phyloP scores from a whole-genome alignment of 2,888 invertebrate species.

The Dione juno region DNA sequence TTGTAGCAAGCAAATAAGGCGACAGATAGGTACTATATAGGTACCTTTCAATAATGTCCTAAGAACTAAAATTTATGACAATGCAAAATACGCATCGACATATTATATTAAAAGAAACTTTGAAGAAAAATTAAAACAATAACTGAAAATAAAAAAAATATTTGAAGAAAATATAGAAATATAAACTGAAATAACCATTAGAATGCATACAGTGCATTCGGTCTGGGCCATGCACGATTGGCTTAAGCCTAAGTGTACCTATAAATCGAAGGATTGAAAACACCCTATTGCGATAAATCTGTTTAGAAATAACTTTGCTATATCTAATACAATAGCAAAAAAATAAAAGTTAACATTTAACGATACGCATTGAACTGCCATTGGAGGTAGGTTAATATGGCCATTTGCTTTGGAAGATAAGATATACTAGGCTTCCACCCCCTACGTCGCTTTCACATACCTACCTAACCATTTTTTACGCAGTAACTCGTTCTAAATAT shows the following conservation, averaged over 20 bases:
- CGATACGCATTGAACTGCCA: too few species aligned
- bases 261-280: constrained; percentile 24
- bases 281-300: constrained; percentile 21
- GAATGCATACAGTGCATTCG: constrained; percentile 30
- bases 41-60: too few species aligned
- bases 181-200: constrained; percentile 13
- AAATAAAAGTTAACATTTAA: too few species aligned
- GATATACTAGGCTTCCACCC: too few species aligned
- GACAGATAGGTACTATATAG: too few species aligned
- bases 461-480: too few species aligned
- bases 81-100: background rate
- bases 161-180: background rate
- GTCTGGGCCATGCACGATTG: constrained; percentile 37
- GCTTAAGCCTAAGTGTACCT: constrained; percentile 32
- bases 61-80: background rate
- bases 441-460: too few species aligned
- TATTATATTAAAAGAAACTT: background rate
- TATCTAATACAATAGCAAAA: background rate
- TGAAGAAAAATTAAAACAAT: background rate
- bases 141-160: background rate
- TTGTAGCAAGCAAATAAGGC: too few species aligned
- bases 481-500: too few species aligned
- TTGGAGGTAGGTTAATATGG: too few species aligned
- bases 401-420: too few species aligned
- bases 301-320: constrained; percentile 4